Conservation (phyloP, 2,113 vertebrate species). For the Pygathrix nemaeus region DNA sequence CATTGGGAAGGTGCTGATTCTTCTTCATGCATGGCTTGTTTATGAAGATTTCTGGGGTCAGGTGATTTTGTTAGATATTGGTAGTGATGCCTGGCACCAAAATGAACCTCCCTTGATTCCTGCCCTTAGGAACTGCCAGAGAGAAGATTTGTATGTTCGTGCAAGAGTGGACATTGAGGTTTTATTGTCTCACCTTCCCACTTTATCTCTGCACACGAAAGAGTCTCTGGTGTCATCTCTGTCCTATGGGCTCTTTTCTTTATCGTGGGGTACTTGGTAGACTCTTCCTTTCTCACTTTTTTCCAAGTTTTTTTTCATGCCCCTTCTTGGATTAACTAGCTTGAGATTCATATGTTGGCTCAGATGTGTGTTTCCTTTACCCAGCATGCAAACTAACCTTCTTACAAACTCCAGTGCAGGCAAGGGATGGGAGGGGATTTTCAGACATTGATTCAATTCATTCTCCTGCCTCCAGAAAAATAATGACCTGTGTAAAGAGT, state of each 20-base stretch:
- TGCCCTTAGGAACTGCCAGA: background rate
- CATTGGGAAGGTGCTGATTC: background rate
- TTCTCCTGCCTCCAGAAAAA: background rate
- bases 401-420: background rate
- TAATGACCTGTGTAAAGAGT: background rate
- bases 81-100: background rate
- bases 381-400: background rate
- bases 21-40: fast-evolving
- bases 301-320: background rate
- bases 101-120: background rate
- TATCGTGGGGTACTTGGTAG: background rate
- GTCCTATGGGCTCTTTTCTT: background rate
- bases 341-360: background rate
- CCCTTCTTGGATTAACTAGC: background rate
- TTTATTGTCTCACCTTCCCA: background rate
- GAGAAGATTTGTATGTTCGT: background rate
- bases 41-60: background rate
- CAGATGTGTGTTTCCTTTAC: background rate
- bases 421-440: background rate
- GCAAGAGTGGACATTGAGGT: background rate
- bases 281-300: background rate
- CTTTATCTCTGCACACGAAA: background rate
- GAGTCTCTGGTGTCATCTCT: background rate
- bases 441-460: background rate
- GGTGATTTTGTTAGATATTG: background rate